Evolutionary conservation across 2,888 invertebrate species (phyloP).

Genomic region (Corythucha ciliata): DNA sequence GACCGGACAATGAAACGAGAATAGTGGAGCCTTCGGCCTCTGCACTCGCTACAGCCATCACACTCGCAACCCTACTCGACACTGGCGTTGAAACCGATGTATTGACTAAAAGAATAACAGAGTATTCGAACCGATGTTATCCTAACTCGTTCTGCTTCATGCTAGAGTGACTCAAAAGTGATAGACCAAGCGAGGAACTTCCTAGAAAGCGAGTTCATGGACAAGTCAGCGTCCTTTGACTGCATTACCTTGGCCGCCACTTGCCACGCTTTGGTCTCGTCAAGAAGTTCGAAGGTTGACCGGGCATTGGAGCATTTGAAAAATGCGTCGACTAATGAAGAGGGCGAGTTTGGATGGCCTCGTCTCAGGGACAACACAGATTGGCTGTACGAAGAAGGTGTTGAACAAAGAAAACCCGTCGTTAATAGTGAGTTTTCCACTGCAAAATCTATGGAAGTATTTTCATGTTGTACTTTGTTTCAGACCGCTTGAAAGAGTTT

Average conservation of each 20-base stretch:
- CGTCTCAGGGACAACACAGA: slow-evolving; percentile 50
- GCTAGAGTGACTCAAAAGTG: slow-evolving; percentile 46
- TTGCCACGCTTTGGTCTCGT: slow-evolving; percentile 50
- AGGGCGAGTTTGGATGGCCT: slow-evolving; percentile 60
- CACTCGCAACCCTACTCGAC: slow-evolving; percentile 51
- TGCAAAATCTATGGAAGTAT: too few species aligned
- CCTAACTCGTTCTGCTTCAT: too few species aligned
- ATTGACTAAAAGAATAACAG: slow-evolving; percentile 12
- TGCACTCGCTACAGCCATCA: slow-evolving; percentile 55
- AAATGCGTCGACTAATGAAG: slow-evolving; percentile 55
- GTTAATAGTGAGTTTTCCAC: slow-evolving; percentile 29
- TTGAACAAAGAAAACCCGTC: slow-evolving; percentile 32
- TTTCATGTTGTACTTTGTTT: slow-evolving; percentile 31
- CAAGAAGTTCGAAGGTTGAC: slow-evolving; percentile 48
- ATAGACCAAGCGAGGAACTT: slow-evolving; percentile 49
- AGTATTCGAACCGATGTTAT: neutral
- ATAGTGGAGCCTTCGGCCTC: slow-evolving; percentile 45
- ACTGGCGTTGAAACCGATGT: slow-evolving; percentile 52
- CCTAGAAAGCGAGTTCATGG: slow-evolving; percentile 49
- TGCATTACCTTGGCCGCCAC: slow-evolving; percentile 53
- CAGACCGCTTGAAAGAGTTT: slow-evolving; percentile 52
- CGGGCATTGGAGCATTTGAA: slow-evolving; percentile 50
- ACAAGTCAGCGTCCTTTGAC: slow-evolving; percentile 48
- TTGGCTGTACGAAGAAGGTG: slow-evolving; percentile 46
- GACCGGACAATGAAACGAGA: slow-evolving; percentile 27